phyloP scores from a whole-genome alignment of 2,888 invertebrate genomes.

The Tanypteryx hageni region DNA sequence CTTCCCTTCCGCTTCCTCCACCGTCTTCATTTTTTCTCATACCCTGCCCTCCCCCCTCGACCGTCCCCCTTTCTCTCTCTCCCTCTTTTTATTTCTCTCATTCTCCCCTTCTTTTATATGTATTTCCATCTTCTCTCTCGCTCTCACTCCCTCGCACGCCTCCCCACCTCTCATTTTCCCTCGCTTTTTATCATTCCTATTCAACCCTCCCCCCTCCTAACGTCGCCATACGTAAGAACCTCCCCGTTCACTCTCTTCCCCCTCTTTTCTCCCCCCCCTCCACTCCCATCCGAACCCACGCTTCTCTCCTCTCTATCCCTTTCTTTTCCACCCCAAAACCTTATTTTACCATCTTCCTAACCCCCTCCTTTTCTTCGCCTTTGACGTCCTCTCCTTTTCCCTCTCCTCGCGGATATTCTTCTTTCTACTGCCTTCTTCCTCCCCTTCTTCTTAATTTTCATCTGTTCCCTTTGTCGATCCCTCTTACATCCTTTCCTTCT shows the following conservation, averaged over 20 bases:
- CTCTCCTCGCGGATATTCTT: not conserved
- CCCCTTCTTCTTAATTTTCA: conserved; percentile 19
- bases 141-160: not conserved
- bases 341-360: not conserved
- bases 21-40: too few relatives aligned
- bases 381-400: not conserved
- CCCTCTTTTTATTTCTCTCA: too few relatives aligned
- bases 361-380: not conserved
- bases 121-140: too few relatives aligned
- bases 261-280: not conserved
- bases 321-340: not conserved
- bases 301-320: not conserved
- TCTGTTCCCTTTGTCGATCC: not conserved
- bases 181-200: not conserved
- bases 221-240: not conserved
- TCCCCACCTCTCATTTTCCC: not conserved
- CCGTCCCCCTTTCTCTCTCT: too few relatives aligned
- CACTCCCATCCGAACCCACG: not conserved
- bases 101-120: too few relatives aligned
- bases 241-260: too few relatives aligned
- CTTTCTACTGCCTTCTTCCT: not conserved
- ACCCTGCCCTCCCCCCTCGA: too few relatives aligned
- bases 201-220: not conserved
- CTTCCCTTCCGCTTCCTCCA: not conserved
- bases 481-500: not conserved